Conservation (phyloP, 1,140 invertebrate species). For the Drosophila nannoptera region DNA sequence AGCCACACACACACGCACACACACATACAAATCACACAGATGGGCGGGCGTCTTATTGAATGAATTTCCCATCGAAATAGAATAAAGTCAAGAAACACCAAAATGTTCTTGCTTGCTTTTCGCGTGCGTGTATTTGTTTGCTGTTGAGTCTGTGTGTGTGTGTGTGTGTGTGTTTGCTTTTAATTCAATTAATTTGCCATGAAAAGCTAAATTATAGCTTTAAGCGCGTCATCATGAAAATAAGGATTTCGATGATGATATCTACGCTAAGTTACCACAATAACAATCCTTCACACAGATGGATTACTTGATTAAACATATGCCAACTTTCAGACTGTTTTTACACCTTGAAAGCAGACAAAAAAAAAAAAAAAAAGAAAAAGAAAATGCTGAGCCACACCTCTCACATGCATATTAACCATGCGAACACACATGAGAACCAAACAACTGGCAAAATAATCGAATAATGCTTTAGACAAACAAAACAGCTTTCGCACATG, state of each 20-base stretch:
- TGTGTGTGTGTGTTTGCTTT: constrained; percentile 33
- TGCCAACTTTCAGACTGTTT: too few relatives aligned
- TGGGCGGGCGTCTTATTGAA: constrained; percentile 42
- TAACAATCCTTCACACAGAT: neutral
- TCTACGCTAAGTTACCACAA: neutral
- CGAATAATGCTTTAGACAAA: neutral
- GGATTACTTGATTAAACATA: too few relatives aligned
- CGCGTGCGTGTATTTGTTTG: neutral
- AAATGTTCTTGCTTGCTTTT: constrained; percentile 11
- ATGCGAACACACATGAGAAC: neutral
- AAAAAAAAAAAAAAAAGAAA: neutral
- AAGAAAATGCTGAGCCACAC: neutral
- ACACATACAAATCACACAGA: constrained; percentile 5
- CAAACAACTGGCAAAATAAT: neutral
- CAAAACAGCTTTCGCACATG: neutral
- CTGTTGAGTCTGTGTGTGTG: neutral
- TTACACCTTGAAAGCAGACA: too few relatives aligned
- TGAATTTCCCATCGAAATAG: constrained; percentile 55
- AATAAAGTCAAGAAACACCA: constrained; percentile 12
- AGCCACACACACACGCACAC: neutral
- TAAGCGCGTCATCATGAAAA: neutral
- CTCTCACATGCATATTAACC: neutral
- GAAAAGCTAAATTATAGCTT: neutral
- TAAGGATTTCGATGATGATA: neutral
- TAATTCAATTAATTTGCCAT: constrained; percentile 71